Conservation (phyloP, 2,113 vertebrate genomes). For the Gorsachius goisagi region DNA sequence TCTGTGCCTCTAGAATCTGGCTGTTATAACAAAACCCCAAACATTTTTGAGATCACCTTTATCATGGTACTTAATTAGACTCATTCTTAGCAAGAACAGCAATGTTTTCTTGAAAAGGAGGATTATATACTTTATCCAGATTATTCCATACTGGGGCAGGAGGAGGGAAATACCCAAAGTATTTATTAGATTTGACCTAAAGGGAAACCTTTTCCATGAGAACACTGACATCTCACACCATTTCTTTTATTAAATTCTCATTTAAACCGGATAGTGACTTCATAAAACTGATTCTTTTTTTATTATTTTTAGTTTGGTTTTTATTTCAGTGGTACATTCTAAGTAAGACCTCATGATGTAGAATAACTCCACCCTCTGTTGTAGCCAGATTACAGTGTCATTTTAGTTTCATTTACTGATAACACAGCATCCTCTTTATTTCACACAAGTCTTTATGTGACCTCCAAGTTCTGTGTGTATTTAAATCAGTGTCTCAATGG, state of each 20-base stretch:
- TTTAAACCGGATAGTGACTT: neutral
- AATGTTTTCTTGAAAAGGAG: neutral
- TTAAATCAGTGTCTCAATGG: neutral
- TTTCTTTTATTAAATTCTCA: neutral
- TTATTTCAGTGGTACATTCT: neutral
- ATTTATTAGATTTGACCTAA: neutral
- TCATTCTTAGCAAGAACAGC: fast-evolving
- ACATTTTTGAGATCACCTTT: fast-evolving
- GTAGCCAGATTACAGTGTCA: neutral
- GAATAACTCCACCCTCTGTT: neutral
- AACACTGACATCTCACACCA: neutral
- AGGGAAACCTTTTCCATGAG: neutral
- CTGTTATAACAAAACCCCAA: neutral
- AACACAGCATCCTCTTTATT: neutral
- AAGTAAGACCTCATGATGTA: neutral
- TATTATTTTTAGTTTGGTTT: neutral
- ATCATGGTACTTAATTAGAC: neutral
- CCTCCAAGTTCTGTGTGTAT: neutral
- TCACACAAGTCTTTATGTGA: neutral
- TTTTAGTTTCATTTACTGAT: neutral
- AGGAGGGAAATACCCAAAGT: fast-evolving
- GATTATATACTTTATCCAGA: neutral
- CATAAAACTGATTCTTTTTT: neutral
- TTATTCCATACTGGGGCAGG: fast-evolving
- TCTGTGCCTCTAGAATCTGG: neutral